Conservation (phyloP, 2,113 vertebrate species). For the Phrynosoma blainvillii region DNA sequence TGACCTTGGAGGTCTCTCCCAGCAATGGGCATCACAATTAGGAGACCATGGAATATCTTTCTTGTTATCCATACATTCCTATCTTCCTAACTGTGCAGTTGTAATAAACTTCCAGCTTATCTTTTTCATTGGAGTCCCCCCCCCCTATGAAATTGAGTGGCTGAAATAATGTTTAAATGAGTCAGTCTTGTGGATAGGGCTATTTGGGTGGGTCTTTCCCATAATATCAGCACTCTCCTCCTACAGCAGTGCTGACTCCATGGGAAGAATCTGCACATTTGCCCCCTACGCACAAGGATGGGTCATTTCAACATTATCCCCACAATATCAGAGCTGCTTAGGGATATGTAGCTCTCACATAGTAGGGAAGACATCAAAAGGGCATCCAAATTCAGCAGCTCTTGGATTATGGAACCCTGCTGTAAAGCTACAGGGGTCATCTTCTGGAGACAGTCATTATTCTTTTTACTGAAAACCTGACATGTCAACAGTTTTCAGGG, state of each 20-base stretch:
- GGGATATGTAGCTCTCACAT: background rate
- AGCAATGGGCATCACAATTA: background rate
- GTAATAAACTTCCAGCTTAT: background rate
- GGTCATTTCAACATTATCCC: background rate
- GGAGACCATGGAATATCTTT: background rate
- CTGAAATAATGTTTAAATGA: background rate
- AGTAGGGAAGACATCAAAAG: background rate
- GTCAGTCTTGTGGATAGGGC: background rate
- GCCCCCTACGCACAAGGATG: background rate
- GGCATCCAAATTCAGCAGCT: background rate
- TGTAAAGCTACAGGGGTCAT: background rate
- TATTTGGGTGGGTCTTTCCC: background rate
- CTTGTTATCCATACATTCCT: background rate
- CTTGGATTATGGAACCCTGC: background rate
- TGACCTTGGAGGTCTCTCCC: background rate
- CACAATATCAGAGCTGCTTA: background rate
- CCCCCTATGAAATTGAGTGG: background rate
- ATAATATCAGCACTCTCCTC: background rate
- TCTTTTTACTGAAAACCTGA: background rate
- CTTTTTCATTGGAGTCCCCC: background rate
- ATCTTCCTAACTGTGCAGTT: background rate
- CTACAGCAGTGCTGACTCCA: background rate
- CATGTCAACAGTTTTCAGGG: background rate
- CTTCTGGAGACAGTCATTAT: conserved; percentile 1
- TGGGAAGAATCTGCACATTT: background rate